Conservation (phyloP, 1,140 invertebrate species). For the Hetaerina americana region DNA sequence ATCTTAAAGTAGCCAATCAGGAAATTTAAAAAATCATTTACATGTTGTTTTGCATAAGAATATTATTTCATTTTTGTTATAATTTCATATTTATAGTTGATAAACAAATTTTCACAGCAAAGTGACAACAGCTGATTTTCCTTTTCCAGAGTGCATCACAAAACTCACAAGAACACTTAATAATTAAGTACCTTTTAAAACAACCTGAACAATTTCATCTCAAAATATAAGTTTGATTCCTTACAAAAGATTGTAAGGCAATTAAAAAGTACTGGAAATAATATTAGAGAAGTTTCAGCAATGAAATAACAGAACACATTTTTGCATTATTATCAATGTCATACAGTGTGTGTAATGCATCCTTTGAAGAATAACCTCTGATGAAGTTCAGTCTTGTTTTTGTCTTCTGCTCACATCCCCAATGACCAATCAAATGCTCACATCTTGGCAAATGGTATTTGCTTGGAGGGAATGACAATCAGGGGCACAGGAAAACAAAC, state of each 20-base stretch:
- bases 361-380: background rate
- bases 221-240: background rate
- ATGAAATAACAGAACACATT: background rate
- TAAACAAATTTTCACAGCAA: background rate
- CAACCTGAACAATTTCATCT: background rate
- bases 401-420: background rate
- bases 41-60: no score
- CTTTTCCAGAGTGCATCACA: background rate
- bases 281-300: background rate
- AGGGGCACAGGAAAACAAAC: background rate
- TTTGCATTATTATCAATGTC: background rate
- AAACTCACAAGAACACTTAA: background rate
- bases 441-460: background rate
- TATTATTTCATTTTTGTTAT: no score
- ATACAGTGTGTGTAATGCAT: no score
- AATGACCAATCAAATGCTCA: background rate
- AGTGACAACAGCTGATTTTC: no score
- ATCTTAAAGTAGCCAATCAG: no score
- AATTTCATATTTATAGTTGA: background rate
- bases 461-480: background rate
- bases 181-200: background rate
- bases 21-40: no score
- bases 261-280: background rate
- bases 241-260: background rate
- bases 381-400: background rate